Base-by-base conservation (phyloP, 1,140 invertebrate genomes). In the Anoplolepis gracilipes region DNA sequence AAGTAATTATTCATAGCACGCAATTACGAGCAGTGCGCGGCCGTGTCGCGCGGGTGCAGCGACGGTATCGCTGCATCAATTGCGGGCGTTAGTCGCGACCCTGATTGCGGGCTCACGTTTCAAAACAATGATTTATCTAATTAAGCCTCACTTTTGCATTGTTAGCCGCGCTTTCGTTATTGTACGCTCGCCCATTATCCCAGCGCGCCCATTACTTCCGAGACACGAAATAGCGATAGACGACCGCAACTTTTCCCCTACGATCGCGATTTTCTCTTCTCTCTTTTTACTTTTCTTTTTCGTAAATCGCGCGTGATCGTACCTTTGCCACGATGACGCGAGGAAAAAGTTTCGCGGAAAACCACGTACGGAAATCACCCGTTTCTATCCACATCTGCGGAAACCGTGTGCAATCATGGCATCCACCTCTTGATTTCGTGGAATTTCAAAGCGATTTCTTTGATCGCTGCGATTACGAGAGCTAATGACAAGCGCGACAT, bases 111-210 rank as follows among this genome's bases (percentile, higher is more conserved):
- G 86, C 88, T 91, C 90, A 90, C 88, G 86, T 93, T 93, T 93
- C 91, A 92, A 93, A 93, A 93, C 93, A 93, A 94, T 93, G 91
- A 94, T 93, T 93, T 93, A 92, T 93, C 92, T 93, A 94, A 94
- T 93, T 93, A 92, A 93, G 88, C 88, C 90, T 90, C 87, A 89
- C 91, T 93, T 93, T 93, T 91, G 89, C 86, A 92, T 91, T 92
- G 90, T 92, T 92, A 90, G 70, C 84, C 72, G 65, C 85, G 79
- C 88, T 89, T 89, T 89, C 75, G 75, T 85, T 85, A 78, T 88
- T 90, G 46, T 67, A 90, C 81, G 79, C 72, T 79, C 79, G 64
- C 55, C 89, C 61, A 87, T 90, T 90, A 90, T 90, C 55, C 67
- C 55, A 22, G 76, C 61, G 78, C 65, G 64, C 61, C 75, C 82